Evolutionary conservation across 2,888 invertebrate species (phyloP), one percentile per base, ranked within the genome.

Genomic region (Stegana nigrithorax): DNA sequence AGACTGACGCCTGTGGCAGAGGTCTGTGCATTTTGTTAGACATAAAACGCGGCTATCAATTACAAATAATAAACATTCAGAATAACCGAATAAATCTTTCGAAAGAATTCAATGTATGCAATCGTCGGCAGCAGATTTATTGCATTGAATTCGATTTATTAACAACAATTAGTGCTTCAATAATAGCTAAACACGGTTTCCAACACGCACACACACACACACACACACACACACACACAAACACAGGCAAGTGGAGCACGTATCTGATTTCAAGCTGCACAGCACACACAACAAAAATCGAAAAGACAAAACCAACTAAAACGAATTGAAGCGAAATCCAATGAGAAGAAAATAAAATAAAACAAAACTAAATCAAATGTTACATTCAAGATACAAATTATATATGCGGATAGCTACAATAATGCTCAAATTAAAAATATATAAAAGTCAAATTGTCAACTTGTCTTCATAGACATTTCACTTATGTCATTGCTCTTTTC

Each of bases 361-460:
- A n/a, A n/a, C n/a, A n/a, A n/a, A n/a, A n/a, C n/a, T n/a, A n/a
- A n/a, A n/a, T n/a, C n/a, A n/a, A n/a, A n/a, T n/a, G n/a, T n/a
- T n/a, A n/a, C n/a, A n/a, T n/a, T n/a, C n/a, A n/a, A n/a, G n/a
- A n/a, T n/a, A n/a, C n/a, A n/a, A n/a, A n/a, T n/a, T n/a, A n/a
- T n/a, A n/a, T n/a, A n/a, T n/a, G n/a, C n/a, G n/a, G n/a, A n/a
- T n/a, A n/a, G n/a, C n/a, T n/a, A n/a, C n/a, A n/a, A n/a, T n/a
- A 78, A 80, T 73, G 78, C 75, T 78, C 81, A 72, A 76, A 75
- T 75, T 75, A 80, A 80, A 75, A 73, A 67, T 79, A 73, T 80
- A 73, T 75, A 78, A 75, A 75, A 80, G 75, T 75, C 80, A 71
- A 63, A 55, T 21, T 47, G 47, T 47, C 47, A 47, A 17, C 10